Base-by-base conservation (phyloP, 1,140 invertebrate species). In the Pantala flavescens region DNA sequence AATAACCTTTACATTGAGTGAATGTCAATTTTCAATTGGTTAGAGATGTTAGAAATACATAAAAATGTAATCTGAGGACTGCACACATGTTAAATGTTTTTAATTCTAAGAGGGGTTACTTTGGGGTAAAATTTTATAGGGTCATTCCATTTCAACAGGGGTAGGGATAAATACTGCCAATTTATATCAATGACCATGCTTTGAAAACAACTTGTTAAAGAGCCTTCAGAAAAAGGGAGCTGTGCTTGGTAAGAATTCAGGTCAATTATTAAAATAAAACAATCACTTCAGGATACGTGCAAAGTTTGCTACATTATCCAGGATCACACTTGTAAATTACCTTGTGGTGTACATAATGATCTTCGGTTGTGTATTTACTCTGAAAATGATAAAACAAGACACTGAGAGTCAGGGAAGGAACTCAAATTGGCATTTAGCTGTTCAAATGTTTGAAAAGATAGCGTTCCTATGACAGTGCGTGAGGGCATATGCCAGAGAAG, bases 331-430 rank as follows among this genome's bases (percentile, higher is more conserved):
- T 63, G 14, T 63, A 63, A 63, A 21, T 63, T 63, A 63, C 49
- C 49, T 63, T 63, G 49, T 19, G 49, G 49, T 63, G 49, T 63
- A 63, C n/a, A 63, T 63, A 7, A 63, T 63, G 49, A 63, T 63
- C 49, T 63, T 63, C 49, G n/a, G 49, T 16, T 63, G 49, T 63
- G 49, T 63, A 63, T 63, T 19, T 63, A 21, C 49, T 63, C 49
- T 63, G 49, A 63, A 63, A 63, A 63, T 63, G 49, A 63, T 63
- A 63, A 63, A 63, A 63, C 49, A 63, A 63, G 49, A 63, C n/a
- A 63, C 49, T 63, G 49, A 63, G 49, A 63, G 16, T 63, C 49
- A 63, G n/a, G n/a, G 49, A 63, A 63, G 49, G 49, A 63, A 63
- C 16, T 19, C 49, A 63, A 19, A 19, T 19, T 63, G 14, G 14